Evolutionary conservation across 2,888 invertebrate species (phyloP).

Genomic region (Thalpophila matura): DNA sequence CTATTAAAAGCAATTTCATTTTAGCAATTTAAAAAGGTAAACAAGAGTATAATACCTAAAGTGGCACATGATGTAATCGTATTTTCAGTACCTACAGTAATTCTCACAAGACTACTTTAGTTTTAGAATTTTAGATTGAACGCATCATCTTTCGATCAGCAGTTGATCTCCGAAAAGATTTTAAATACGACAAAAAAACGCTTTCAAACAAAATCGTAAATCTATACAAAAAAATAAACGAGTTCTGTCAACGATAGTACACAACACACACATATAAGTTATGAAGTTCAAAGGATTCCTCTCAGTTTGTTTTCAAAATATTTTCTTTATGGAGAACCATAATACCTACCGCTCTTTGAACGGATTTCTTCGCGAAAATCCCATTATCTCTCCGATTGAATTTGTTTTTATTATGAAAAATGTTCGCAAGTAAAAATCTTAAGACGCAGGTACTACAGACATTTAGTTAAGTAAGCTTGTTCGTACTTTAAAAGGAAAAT

Average conservation of each 20-base stretch:
- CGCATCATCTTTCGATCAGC: no score
- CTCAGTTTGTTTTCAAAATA: conserved; percentile 51
- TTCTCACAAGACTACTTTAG: no score
- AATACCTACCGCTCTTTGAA: conserved; percentile 45
- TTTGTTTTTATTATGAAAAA: conserved; percentile 48
- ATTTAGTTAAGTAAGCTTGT: background rate
- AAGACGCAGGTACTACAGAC: background rate
- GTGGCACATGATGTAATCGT: no score
- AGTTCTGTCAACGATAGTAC: conserved; percentile 23
- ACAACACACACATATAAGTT: conserved; percentile 22
- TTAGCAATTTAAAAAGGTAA: no score
- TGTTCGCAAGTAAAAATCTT: conserved; percentile 9
- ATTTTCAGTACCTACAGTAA: no score
- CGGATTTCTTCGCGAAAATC: conserved; percentile 52
- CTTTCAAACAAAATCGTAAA: conserved; percentile 5
- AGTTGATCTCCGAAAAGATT: no score
- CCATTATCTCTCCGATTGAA: conserved; percentile 55
- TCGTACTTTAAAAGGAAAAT: conserved; percentile 1
- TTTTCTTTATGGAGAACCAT: conserved; percentile 46
- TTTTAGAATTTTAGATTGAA: no score
- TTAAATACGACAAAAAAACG: background rate
- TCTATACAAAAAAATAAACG: background rate
- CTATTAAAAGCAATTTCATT: no score
- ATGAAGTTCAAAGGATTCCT: conserved; percentile 50
- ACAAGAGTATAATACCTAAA: no score